Base-by-base conservation (phyloP, 2,113 vertebrate genomes). In the Melanostigma gelatinosum region DNA sequence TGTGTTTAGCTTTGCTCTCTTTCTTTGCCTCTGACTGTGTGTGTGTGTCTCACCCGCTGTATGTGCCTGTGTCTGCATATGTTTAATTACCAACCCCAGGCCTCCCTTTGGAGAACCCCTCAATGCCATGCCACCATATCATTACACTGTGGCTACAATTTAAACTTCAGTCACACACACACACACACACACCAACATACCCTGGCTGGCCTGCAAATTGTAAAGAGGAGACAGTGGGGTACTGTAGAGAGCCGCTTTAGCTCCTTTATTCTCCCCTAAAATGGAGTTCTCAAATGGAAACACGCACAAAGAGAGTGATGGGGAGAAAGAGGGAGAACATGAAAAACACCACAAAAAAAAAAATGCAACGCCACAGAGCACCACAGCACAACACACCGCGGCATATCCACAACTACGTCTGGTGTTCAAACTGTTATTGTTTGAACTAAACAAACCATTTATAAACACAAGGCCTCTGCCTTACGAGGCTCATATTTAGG, bases 371-470 rank as follows among this genome's bases (percentile, higher is more conserved):
- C 67, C 54, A 64, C 60, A 72, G 29, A 77, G 82, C 75, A 78
- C 69, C 77, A 64, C 54, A 81, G 72, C 83, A 65, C 82, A 52
- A 50, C 74, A 29, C 84, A 86, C 81, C 84, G 68, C 4, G 1
- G 66, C 80, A 58, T 83, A 88, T 89, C 86, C 90, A 91, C 72
- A 77, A 63, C 93, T 91, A 80, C 84, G 91, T 87, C 92, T 93
- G 89, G 90, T 89, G 93, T 94, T 94, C 85, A 80, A 93, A 94
- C 85, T 95, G 91, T 95, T 95, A 94, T 94, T 94, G 93, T 95
- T 93, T 93, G 89, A 95, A 94, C 93, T 91, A 95, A 95, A 95
- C 93, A 95, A 92, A 93, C 91, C 93, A 93, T 94, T 95, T 95
- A 94, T 95, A 95, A 95, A 95, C 93, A 95, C 93, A 91, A 91